A percentile compares a stretch with the other conserved stretches of the same genome.
Conservation (phyloP, 2,888 invertebrate genomes). For the Ommatoiulus sabulosus region DNA sequence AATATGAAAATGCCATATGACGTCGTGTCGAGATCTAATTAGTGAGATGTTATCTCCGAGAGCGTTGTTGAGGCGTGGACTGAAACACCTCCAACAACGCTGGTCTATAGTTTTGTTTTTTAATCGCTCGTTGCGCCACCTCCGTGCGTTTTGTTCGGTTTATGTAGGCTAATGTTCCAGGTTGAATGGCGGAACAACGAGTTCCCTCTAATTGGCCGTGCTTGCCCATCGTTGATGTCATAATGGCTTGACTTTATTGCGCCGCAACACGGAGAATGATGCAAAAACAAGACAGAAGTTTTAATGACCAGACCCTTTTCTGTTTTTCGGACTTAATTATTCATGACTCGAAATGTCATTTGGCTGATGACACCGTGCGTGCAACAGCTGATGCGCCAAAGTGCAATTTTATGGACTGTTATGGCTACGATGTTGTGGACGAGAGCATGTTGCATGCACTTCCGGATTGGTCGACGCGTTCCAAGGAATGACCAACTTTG, state of each 20-base stretch:
- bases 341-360: background rate
- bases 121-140: background rate
- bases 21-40: background rate
- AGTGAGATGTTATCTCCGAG: background rate
- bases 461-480: background rate
- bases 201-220: background rate
- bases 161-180: constrained; percentile 5
- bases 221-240: background rate
- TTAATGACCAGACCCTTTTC: background rate
- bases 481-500: background rate
- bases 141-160: background rate
- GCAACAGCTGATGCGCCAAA: background rate
- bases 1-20: no score
- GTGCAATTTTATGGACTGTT: background rate
- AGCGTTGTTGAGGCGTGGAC: background rate
- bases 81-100: background rate
- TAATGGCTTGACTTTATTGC: background rate
- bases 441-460: background rate
- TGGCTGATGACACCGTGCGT: background rate
- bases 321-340: background rate
- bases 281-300: background rate
- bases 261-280: background rate
- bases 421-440: background rate
- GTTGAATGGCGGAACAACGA: background rate
- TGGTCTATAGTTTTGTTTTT: background rate